Conservation (phyloP, 2,797 vertebrate genomes). For the Cryptoblepharus egeriae region DNA sequence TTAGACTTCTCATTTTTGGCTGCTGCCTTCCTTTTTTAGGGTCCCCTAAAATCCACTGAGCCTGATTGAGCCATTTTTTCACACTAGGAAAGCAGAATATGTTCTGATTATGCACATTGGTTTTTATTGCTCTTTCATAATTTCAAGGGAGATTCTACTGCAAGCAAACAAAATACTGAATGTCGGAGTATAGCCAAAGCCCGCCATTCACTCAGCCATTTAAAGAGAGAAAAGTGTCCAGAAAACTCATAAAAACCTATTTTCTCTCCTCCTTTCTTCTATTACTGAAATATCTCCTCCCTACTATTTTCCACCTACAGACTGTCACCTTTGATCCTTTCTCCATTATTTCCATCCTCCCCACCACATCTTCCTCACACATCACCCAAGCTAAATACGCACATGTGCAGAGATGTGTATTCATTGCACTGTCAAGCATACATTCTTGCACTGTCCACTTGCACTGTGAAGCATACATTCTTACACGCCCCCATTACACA, state of each 20-base stretch:
- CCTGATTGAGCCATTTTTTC: not conserved
- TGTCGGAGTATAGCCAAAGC: not conserved
- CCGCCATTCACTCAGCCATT: not conserved
- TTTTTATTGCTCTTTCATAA: not conserved
- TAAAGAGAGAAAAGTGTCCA: not conserved
- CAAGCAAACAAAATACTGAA: not conserved
- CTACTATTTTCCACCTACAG: not conserved
- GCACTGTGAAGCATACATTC: not conserved
- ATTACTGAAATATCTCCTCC: not conserved
- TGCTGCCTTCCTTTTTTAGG: not conserved
- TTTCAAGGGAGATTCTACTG: not conserved
- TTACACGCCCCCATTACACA: not conserved
- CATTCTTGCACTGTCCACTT: not conserved
- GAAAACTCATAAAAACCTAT: not conserved
- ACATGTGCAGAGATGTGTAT: not conserved
- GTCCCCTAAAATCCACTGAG: too few relatives aligned
- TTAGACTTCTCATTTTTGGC: not conserved
- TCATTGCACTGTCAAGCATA: not conserved
- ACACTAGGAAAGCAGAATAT: not conserved
- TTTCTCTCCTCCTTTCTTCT: not conserved
- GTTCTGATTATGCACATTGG: not conserved
- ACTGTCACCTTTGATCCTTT: too few relatives aligned
- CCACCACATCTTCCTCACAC: not conserved
- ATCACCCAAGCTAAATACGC: too few relatives aligned
- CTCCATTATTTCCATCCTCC: not conserved